phyloP scores from a whole-genome alignment of 2,797 vertebrate genomes.

The Lacerta bilineata region DNA sequence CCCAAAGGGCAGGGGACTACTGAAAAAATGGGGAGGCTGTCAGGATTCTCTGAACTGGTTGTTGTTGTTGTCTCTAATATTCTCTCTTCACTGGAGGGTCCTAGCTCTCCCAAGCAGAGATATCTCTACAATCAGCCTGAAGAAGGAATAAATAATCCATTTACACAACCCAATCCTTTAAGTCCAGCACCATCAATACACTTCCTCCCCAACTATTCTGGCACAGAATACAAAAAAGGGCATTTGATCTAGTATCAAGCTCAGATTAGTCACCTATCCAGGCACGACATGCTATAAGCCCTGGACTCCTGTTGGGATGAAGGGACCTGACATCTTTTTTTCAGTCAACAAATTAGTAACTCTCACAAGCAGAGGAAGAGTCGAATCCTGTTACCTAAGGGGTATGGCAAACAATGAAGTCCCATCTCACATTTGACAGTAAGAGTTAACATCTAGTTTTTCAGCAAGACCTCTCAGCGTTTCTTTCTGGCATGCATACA shows the following conservation, averaged over 20 bases:
- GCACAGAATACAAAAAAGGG: background rate
- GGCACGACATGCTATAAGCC: background rate
- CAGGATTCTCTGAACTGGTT: background rate
- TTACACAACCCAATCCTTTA: background rate
- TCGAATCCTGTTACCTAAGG: background rate
- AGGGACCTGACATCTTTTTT: constrained; percentile 14
- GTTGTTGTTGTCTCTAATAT: background rate
- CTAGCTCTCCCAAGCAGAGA: background rate
- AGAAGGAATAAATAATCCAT: background rate
- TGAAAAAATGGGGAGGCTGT: background rate
- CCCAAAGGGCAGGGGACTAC: background rate
- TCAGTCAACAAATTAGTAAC: constrained; percentile 2
- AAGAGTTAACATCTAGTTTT: background rate
- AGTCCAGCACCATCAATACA: background rate
- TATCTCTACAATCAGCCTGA: background rate
- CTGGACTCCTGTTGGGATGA: background rate
- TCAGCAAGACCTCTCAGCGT: background rate
- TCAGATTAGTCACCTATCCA: background rate
- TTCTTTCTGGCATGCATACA: background rate
- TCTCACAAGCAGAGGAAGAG: background rate
- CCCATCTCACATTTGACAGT: background rate
- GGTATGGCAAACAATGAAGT: background rate
- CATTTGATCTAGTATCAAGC: background rate
- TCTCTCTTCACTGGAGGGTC: background rate
- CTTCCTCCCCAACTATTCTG: background rate